Conservation (phyloP, 2,113 vertebrate genomes). For the Accipiter virgatus region DNA sequence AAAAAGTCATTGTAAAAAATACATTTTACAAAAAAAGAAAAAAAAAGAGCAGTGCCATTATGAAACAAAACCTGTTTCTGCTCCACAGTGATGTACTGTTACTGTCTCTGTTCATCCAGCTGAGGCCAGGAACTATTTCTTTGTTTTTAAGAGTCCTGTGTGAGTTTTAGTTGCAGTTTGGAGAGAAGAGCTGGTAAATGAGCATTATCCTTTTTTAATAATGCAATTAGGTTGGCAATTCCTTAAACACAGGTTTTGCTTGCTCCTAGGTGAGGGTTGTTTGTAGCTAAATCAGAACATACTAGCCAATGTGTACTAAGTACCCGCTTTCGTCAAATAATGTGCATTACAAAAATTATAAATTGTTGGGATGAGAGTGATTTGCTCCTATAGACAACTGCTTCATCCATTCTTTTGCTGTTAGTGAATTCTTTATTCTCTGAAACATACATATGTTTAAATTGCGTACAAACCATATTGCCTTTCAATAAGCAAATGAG, state of each 20-base stretch:
- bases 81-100: too few species aligned
- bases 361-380: neutral
- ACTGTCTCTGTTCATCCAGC: neutral
- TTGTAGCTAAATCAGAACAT: neutral
- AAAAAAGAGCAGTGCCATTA: neutral
- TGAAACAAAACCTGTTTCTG: neutral
- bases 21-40: neutral
- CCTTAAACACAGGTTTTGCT: neutral
- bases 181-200: neutral
- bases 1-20: neutral
- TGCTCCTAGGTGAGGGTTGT: neutral
- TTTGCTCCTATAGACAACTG: neutral
- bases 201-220: neutral
- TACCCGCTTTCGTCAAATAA: rapidly evolving
- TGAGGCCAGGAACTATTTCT: neutral
- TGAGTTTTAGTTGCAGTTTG: neutral
- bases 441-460: neutral
- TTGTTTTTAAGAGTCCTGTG: neutral
- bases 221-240: neutral
- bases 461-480: neutral
- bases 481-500: neutral
- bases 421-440: neutral
- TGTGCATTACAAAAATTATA: neutral
- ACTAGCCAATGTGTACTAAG: neutral
- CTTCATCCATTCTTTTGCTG: neutral